Conservation (phyloP, 1,140 invertebrate species). For the Rhagoletis zephyria region DNA sequence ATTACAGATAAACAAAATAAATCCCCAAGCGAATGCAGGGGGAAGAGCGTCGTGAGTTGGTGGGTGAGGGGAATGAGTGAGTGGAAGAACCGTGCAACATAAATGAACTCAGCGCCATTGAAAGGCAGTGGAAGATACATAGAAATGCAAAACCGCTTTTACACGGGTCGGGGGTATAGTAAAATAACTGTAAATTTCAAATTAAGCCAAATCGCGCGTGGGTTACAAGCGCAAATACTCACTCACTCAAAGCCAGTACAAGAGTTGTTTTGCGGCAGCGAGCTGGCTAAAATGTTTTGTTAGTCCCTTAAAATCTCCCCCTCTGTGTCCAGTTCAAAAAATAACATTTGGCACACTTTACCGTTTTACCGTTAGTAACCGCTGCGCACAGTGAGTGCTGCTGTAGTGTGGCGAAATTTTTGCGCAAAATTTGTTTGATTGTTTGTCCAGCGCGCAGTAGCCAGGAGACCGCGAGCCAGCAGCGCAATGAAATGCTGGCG, state of each 20-base stretch:
- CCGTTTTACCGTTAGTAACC: neutral
- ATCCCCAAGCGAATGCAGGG: neutral
- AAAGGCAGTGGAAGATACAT: neutral
- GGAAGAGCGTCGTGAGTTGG: no score
- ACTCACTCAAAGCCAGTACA: neutral
- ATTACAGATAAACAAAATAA: conserved; percentile 51
- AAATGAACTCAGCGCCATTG: neutral
- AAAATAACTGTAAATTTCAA: conserved; percentile 45
- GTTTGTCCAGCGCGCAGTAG: neutral
- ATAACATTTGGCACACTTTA: neutral
- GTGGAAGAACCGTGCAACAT: neutral
- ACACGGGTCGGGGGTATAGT: neutral
- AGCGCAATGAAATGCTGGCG: neutral
- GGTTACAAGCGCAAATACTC: neutral
- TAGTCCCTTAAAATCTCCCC: neutral
- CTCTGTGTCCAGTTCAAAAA: neutral
- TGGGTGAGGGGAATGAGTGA: neutral
- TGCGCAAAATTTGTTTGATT: neutral
- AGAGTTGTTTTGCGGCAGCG: neutral
- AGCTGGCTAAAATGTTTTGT: neutral
- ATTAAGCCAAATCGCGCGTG: conserved; percentile 42
- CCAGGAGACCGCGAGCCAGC: neutral
- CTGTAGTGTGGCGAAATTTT: neutral
- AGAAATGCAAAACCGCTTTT: neutral
- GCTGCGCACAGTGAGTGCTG: neutral